Evolutionary conservation across 2,113 vertebrate species (phyloP).

Genomic region (Reinhardtius hippoglossoides): DNA sequence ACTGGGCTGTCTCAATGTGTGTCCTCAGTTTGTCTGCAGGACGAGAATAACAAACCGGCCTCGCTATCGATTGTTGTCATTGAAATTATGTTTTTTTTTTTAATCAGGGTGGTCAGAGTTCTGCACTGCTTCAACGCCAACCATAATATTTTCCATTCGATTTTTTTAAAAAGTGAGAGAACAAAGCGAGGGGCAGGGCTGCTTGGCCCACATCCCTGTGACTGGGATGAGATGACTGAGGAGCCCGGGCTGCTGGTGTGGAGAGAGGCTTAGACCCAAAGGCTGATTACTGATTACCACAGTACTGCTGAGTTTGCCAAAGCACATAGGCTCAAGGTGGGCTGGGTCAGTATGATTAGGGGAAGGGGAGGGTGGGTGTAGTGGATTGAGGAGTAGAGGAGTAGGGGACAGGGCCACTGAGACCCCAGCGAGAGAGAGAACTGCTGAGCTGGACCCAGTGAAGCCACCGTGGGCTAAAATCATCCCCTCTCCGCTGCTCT

Average conservation of each 20-base stretch:
- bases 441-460: slow-evolving; percentile 51
- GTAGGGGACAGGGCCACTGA: slow-evolving; percentile 49
- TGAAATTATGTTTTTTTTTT: neutral
- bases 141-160: neutral
- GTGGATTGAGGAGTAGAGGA: slow-evolving; percentile 33
- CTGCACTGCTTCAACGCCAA: neutral
- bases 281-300: slow-evolving; percentile 80
- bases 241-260: slow-evolving; percentile 28
- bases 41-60: neutral
- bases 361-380: slow-evolving; percentile 40
- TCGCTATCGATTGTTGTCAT: neutral
- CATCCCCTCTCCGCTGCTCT: slow-evolving; percentile 9
- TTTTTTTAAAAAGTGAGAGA: slow-evolving; percentile 1
- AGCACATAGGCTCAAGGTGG: slow-evolving; percentile 75
- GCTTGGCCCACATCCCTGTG: slow-evolving; percentile 21
- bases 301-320: slow-evolving; percentile 76
- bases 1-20: neutral
- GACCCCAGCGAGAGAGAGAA: slow-evolving; percentile 51
- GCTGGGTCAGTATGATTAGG: slow-evolving; percentile 74
- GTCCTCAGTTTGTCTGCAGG: neutral
- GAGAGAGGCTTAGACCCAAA: slow-evolving; percentile 71
- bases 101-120: neutral
- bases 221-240: slow-evolving; percentile 53
- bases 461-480: slow-evolving; percentile 29
- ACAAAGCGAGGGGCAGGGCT: slow-evolving; percentile 16